Percentiles rank a stretch among this genome's conserved stretches.
Evolutionary conservation across 2,113 vertebrate species (phyloP).

Genomic region (Falcunculus frontatus): DNA sequence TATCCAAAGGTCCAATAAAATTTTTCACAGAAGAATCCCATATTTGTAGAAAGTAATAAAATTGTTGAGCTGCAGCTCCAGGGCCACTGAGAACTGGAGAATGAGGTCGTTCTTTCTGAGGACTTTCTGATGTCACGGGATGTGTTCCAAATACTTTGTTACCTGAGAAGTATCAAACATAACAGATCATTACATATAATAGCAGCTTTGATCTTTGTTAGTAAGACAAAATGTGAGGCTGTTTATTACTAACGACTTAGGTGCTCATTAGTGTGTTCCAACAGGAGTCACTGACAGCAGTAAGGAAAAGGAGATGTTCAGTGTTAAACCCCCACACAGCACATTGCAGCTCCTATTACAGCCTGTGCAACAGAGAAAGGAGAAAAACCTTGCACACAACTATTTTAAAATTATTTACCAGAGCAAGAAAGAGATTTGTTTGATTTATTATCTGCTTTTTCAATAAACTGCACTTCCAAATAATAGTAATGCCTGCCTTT

Average conservation of each 20-base stretch:
- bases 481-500: background rate
- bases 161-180: slow-evolving; percentile 61
- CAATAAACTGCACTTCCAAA: background rate
- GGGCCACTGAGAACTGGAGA: background rate
- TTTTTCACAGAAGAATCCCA: slow-evolving; percentile 28
- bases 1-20: slow-evolving; percentile 54
- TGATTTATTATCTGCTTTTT: background rate
- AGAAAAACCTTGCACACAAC: background rate
- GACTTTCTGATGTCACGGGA: slow-evolving; percentile 15
- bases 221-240: slow-evolving; percentile 43
- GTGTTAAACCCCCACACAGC: background rate
- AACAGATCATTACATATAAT: slow-evolving; percentile 33
- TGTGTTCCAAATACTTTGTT: slow-evolving; percentile 15
- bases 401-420: background rate
- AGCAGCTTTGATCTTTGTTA: slow-evolving; percentile 10
- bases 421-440: background rate
- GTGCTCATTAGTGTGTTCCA: slow-evolving; percentile 23
- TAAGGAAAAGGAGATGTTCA: background rate
- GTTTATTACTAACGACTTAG: slow-evolving; percentile 33
- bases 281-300: background rate
- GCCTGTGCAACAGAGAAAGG: background rate
- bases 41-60: slow-evolving; percentile 6
- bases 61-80: slow-evolving; percentile 26
- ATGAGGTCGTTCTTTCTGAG: background rate
- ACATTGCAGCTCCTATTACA: background rate